These are phyloP conservation scores for Equus przewalskii DNA, from an alignment of 2,113 vertebrate species.

Conservation along the genomic window DNA sequence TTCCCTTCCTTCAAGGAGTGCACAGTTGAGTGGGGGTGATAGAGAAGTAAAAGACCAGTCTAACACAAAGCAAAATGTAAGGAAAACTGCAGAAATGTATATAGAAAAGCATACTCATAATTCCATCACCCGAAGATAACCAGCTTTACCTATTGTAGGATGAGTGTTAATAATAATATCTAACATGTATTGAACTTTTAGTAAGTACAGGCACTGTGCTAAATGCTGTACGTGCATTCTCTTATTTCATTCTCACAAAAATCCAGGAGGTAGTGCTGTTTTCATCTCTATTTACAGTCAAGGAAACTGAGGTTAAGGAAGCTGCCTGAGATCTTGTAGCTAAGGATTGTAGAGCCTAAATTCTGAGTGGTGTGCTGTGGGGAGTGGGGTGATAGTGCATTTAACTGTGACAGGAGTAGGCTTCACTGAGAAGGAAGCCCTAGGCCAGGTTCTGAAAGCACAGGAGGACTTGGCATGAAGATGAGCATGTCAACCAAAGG, in stretches of 20 bases:
- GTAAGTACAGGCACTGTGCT: background rate
- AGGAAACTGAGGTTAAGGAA: slow-evolving; percentile 2
- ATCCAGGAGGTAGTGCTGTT: background rate
- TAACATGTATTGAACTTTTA: background rate
- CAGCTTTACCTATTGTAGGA: background rate
- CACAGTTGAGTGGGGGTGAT: background rate
- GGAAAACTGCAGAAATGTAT: background rate
- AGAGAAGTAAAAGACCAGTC: background rate
- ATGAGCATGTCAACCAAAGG: background rate
- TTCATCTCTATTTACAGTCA: background rate
- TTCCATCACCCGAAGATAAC: slow-evolving; percentile 10
- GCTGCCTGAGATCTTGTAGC: background rate
- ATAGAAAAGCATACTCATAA: slow-evolving; percentile 6
- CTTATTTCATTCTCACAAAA: slow-evolving; percentile 7
- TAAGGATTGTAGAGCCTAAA: background rate
- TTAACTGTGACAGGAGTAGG: background rate
- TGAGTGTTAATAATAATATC: slow-evolving; percentile 13
- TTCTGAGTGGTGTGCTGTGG: background rate
- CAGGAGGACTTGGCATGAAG: background rate
- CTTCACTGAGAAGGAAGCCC: background rate
- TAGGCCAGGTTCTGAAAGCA: background rate
- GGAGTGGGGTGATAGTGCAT: background rate
- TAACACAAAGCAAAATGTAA: slow-evolving; percentile 10
- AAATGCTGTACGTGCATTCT: background rate
- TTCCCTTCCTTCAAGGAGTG: background rate